Evolutionary conservation across 2,113 vertebrate species (phyloP).

Genomic region (Caranx melampygus): DNA sequence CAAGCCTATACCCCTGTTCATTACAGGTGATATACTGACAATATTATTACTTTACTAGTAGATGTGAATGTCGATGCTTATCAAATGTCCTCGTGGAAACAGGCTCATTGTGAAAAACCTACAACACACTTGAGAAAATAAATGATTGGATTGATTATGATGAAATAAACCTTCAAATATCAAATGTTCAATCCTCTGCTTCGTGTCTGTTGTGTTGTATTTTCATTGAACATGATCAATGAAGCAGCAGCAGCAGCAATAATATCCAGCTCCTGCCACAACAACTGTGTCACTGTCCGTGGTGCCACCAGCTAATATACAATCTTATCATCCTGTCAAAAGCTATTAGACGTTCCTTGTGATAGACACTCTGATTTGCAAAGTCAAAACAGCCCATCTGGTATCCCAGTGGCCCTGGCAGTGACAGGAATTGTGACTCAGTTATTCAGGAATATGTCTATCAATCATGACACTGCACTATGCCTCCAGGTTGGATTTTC

Average conservation of each 20-base stretch:
- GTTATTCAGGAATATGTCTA: not conserved
- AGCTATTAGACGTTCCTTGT: not conserved
- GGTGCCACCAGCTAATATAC: not conserved
- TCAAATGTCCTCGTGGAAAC: too few relatives aligned
- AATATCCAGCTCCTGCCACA: slow-evolving; percentile 1
- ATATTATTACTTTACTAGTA: too few relatives aligned
- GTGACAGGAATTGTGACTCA: not conserved
- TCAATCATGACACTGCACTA: not conserved
- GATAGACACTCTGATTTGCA: not conserved
- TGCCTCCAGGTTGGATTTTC: slow-evolving; percentile 4
- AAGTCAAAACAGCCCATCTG: slow-evolving; percentile 12
- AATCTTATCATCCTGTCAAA: slow-evolving; percentile 19
- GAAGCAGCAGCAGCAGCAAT: not conserved
- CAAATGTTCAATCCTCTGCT: not conserved
- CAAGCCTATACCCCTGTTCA: too few relatives aligned
- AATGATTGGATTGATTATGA: too few relatives aligned
- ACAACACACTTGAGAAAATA: too few relatives aligned
- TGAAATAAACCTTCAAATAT: not conserved
- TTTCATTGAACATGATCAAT: not conserved
- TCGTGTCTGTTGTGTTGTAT: not conserved
- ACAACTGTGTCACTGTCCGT: not conserved
- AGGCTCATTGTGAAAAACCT: too few relatives aligned
- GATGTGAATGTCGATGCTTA: too few relatives aligned
- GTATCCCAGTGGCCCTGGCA: not conserved
- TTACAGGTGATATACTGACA: too few relatives aligned